phyloP scores from a whole-genome alignment of 2,888 invertebrate species.

The Cactoblastis cactorum region DNA sequence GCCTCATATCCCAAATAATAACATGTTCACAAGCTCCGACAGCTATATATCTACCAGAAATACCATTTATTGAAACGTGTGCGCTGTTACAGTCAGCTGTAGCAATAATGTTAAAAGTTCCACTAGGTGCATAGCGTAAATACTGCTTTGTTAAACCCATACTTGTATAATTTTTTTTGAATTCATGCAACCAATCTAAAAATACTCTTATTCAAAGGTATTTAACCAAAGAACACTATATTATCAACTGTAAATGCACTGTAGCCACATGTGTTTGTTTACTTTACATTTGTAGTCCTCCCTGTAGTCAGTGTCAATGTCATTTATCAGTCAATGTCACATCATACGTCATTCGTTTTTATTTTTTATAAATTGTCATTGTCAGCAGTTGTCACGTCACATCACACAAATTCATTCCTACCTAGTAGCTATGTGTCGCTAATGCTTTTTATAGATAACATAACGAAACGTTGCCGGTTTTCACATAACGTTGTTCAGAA shows the following conservation, averaged over 20 bases:
- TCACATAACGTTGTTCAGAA: too few relatives aligned
- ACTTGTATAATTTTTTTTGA: conserved; percentile 11
- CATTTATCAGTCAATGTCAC: too few relatives aligned
- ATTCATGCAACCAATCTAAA: background rate
- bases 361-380: too few relatives aligned
- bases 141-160: conserved; percentile 98
- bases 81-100: conserved; percentile 88
- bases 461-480: too few relatives aligned
- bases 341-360: too few relatives aligned
- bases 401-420: too few relatives aligned
- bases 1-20: conserved; percentile 94
- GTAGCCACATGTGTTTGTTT: too few relatives aligned
- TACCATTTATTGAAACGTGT: conserved; percentile 87
- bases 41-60: conserved; percentile 91
- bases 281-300: too few relatives aligned
- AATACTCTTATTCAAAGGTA: background rate
- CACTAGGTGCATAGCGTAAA: conserved; percentile 90
- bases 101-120: conserved; percentile 93
- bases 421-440: too few relatives aligned
- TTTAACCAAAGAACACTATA: background rate
- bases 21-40: conserved; percentile 97
- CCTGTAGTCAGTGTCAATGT: background rate
- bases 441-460: too few relatives aligned
- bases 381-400: too few relatives aligned
- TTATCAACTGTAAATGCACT: too few relatives aligned